A percentile compares a stretch with the other conserved stretches of the same genome.
These are phyloP conservation scores for Netelia virgata DNA, from an alignment of 2,888 invertebrate species.

Conservation along the genomic window DNA sequence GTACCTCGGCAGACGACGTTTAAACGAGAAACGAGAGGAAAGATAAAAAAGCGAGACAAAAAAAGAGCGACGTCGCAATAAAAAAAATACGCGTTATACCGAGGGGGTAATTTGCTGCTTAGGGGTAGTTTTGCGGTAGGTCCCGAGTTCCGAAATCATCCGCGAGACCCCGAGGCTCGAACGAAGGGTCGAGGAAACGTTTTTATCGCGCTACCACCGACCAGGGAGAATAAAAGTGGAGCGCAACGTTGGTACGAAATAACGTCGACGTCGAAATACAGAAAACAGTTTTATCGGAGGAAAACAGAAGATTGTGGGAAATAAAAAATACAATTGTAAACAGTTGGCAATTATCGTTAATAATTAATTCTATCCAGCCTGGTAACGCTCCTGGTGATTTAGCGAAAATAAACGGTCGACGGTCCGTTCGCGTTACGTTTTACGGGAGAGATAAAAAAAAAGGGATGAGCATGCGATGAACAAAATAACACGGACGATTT, in stretches of 20 bases:
- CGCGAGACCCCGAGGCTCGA: not conserved
- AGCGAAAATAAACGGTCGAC: conserved; percentile 14
- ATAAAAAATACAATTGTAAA: conserved; percentile 28
- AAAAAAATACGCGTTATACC: not conserved
- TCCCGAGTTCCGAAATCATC: conserved; percentile 3
- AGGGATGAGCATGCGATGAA: not conserved
- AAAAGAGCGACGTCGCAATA: not conserved
- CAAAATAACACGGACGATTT: conserved; percentile 24
- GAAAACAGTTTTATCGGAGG: not conserved
- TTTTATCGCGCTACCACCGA: not conserved
- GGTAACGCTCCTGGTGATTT: conserved; percentile 21
- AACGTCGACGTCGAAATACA: not conserved
- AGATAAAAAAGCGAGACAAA: not conserved
- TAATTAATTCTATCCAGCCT: not conserved
- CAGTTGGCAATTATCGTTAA: conserved; percentile 46
- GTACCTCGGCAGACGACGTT: not conserved
- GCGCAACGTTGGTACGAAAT: no score
- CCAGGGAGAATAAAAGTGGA: not conserved
- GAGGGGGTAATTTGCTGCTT: not conserved
- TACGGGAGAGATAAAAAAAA: not conserved
- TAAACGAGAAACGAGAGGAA: not conserved
- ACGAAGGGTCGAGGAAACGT: conserved; percentile 3
- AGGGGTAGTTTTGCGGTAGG: not conserved
- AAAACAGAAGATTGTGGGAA: conserved; percentile 2
- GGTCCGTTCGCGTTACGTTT: not conserved